phyloP scores from a whole-genome alignment of 1,140 invertebrate species.

The Dinoponera quadriceps region DNA sequence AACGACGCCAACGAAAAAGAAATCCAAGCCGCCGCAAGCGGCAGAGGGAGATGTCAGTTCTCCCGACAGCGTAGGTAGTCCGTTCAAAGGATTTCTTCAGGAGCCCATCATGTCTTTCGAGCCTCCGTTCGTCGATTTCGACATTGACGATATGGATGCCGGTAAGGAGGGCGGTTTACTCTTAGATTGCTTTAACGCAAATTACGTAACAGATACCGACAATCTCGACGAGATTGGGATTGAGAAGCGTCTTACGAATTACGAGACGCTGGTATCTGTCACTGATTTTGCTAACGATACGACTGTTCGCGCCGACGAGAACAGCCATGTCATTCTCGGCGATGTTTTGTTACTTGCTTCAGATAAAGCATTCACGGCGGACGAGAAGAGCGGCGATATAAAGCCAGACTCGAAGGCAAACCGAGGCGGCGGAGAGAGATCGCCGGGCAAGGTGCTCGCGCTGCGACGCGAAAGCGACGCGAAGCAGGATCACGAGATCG shows the following conservation, averaged over 20 bases:
- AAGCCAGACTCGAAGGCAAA: not conserved
- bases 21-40: not conserved
- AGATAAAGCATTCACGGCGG: conserved; percentile 11
- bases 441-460: not conserved
- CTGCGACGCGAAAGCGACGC: not conserved
- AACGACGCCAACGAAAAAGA: not conserved
- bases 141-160: not conserved
- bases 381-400: not conserved
- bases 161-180: not conserved
- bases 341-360: not conserved
- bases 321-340: not conserved
- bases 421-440: not conserved
- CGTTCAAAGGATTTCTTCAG: conserved; percentile 66
- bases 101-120: conserved; percentile 37
- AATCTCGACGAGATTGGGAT: not conserved
- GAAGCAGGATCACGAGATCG: not conserved
- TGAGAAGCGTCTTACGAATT: not conserved
- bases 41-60: not conserved
- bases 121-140: not conserved
- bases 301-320: not conserved
- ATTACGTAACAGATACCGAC: not conserved
- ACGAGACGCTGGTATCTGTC: not conserved
- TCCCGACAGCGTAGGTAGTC: conserved; percentile 55
- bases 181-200: not conserved
- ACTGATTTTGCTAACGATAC: not conserved